Conservation (phyloP, 1,140 invertebrate species). For the Sweltsa coloradensis region DNA sequence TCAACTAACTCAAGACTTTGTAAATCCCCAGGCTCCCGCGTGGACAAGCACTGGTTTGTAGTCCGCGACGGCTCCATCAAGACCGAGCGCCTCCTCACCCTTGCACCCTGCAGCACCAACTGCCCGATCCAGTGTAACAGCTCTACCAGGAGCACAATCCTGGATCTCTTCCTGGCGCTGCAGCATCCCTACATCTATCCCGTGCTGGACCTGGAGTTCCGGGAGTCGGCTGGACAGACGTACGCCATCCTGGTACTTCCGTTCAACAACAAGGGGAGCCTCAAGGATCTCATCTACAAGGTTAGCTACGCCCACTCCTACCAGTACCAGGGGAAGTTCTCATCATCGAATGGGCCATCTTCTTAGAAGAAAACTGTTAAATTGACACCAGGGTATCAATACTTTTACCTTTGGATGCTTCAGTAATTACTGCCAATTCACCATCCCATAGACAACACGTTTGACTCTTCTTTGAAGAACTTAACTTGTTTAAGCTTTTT, state of each 20-base stretch:
- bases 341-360: neutral
- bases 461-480: too few species aligned
- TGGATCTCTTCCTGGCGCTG: slow-evolving; percentile 70
- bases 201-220: slow-evolving; percentile 65
- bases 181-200: slow-evolving; percentile 89
- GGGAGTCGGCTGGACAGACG: slow-evolving; percentile 30
- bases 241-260: slow-evolving; percentile 64
- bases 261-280: slow-evolving; percentile 66
- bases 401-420: too few species aligned
- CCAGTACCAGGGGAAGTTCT: neutral
- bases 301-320: too few species aligned
- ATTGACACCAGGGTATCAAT: too few species aligned
- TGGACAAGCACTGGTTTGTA: slow-evolving; percentile 82
- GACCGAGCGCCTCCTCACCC: slow-evolving; percentile 69
- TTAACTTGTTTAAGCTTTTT: too few species aligned
- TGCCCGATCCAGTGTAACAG: slow-evolving; percentile 36
- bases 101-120: slow-evolving; percentile 50
- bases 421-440: too few species aligned
- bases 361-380: too few species aligned
- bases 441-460: too few species aligned
- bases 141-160: slow-evolving; percentile 46
- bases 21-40: slow-evolving; percentile 48
- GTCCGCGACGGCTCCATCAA: slow-evolving; percentile 66
- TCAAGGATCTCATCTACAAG: slow-evolving; percentile 82
- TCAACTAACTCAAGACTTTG: slow-evolving; percentile 3